Percentiles rank a stretch among this genome's conserved stretches.
Conservation (phyloP, 2,797 vertebrate species). For the Poecilia velifera region DNA sequence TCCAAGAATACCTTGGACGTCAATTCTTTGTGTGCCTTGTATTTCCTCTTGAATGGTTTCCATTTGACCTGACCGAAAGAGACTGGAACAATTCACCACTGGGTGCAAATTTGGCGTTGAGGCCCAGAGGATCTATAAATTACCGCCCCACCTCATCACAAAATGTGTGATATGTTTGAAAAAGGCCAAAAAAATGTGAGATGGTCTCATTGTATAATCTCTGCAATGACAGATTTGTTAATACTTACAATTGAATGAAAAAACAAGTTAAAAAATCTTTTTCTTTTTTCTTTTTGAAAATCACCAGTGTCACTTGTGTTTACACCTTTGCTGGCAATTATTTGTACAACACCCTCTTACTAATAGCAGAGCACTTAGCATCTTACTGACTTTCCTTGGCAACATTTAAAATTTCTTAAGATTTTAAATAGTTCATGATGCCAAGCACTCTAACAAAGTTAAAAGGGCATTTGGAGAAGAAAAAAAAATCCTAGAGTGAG, state of each 20-base stretch:
- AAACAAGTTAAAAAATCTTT: neutral
- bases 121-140: conserved; percentile 77
- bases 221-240: neutral
- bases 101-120: conserved; percentile 61
- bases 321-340: neutral
- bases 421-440: neutral
- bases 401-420: neutral
- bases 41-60: conserved; percentile 50
- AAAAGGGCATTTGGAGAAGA: neutral
- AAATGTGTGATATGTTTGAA: conserved; percentile 1
- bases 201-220: neutral
- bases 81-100: conserved; percentile 52
- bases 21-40: conserved; percentile 32
- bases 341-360: neutral
- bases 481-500: neutral
- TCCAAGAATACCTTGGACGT: conserved; percentile 43
- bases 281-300: neutral
- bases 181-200: neutral
- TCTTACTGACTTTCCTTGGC: neutral
- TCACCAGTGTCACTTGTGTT: neutral
- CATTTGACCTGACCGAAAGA: conserved; percentile 52
- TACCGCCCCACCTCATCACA: conserved; percentile 33
- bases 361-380: neutral
- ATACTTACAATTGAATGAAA: neutral
- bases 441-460: neutral